Conservation (phyloP, 2,113 vertebrate genomes). For the Entelurus aequoreus region DNA sequence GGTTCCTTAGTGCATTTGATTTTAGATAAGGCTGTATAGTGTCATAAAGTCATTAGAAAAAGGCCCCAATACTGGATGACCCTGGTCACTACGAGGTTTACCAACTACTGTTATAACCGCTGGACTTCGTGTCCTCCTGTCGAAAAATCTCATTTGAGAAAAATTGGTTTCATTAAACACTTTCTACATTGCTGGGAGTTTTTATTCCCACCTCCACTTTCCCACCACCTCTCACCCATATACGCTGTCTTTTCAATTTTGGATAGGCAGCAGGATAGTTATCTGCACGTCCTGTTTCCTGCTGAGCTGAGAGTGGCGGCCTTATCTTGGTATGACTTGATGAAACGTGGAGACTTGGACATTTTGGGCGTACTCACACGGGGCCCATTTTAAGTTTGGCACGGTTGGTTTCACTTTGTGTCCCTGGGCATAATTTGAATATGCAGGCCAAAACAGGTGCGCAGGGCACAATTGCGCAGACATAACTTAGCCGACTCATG, state of each 20-base stretch:
- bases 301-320: neutral
- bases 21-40: no score
- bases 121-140: slow-evolving; percentile 1
- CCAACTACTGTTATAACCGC: slow-evolving; percentile 21
- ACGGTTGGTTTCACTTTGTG: no score
- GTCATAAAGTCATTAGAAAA: neutral
- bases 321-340: slow-evolving; percentile 34
- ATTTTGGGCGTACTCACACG: slow-evolving; percentile 4
- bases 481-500: no score
- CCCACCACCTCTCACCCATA: neutral
- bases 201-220: neutral
- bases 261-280: neutral
- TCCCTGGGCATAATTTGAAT: no score
- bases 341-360: slow-evolving; percentile 11
- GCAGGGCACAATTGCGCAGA: no score
- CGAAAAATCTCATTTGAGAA: slow-evolving; percentile 10
- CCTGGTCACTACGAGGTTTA: neutral
- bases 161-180: slow-evolving; percentile 23
- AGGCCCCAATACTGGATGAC: neutral
- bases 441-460: no score
- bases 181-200: slow-evolving; percentile 16
- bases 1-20: neutral
- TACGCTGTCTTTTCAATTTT: slow-evolving; percentile 23
- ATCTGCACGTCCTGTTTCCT: neutral
- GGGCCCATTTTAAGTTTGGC: no score